These are phyloP conservation scores for Terebella lapidaria DNA, from an alignment of 2,888 invertebrate species.

Conservation along the genomic window DNA sequence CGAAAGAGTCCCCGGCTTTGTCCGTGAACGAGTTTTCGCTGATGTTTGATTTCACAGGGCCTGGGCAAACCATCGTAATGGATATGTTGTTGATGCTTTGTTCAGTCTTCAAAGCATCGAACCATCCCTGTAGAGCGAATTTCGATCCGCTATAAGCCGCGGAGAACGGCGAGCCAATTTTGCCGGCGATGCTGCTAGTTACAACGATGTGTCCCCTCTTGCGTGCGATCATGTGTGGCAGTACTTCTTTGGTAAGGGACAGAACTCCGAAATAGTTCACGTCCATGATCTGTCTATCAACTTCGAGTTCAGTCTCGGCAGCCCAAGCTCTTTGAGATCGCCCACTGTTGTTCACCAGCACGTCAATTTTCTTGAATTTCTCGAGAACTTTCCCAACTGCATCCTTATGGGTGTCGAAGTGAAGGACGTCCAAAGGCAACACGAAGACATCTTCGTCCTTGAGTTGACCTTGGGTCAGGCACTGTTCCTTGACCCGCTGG, in stretches of 20 bases:
- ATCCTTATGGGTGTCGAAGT: conserved; percentile 61
- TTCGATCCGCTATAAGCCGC: neutral
- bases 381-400: conserved; percentile 62
- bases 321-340: conserved; percentile 71
- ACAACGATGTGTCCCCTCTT: conserved; percentile 68
- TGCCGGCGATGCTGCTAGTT: conserved; percentile 71
- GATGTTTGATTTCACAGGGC: neutral
- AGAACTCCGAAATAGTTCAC: conserved; percentile 72
- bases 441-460: conserved; percentile 63
- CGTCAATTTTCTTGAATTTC: conserved; percentile 66
- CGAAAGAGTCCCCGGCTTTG: no score
- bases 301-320: conserved; percentile 66
- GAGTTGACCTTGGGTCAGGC: conserved; percentile 52
- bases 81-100: neutral
- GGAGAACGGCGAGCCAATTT: conserved; percentile 56
- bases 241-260: conserved; percentile 64
- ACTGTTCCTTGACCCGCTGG: conserved; percentile 64
- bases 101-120: neutral
- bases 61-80: neutral
- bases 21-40: neutral
- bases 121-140: neutral
- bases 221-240: conserved; percentile 59
- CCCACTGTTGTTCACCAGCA: conserved; percentile 77
- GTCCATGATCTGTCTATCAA: conserved; percentile 71
- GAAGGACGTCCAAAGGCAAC: conserved; percentile 65